Percentiles rank a stretch among this genome's conserved stretches.
Conservation (phyloP, 2,888 invertebrate genomes). For the Ephialtes manifestator region DNA sequence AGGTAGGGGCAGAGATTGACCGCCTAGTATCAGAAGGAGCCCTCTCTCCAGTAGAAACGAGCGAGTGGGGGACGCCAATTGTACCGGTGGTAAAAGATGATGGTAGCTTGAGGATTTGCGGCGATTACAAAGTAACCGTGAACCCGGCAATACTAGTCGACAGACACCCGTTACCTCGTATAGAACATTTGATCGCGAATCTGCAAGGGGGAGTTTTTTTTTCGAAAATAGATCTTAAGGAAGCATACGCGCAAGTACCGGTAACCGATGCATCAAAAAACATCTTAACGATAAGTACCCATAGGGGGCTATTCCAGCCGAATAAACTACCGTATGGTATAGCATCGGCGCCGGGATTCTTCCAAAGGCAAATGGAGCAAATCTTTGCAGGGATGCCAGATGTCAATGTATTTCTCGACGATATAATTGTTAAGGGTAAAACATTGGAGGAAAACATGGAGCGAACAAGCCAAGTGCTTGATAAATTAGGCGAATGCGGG, state of each 20-base stretch:
- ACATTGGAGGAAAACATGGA: constrained; percentile 16
- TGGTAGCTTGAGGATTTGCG: constrained; percentile 75
- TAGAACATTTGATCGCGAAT: constrained; percentile 66
- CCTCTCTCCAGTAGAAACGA: constrained; percentile 69
- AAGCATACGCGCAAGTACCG: constrained; percentile 60
- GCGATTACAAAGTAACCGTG: constrained; percentile 74
- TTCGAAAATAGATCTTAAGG: constrained; percentile 59
- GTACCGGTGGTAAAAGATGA: constrained; percentile 75
- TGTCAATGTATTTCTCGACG: constrained; percentile 43
- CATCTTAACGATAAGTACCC: constrained; percentile 52
- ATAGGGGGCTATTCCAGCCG: constrained; percentile 52
- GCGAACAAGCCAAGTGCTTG: constrained; percentile 33
- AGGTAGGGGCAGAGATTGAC: constrained; percentile 47
- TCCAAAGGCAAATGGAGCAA: constrained; percentile 60
- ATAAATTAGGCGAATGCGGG: constrained; percentile 26
- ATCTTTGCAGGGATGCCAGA: constrained; percentile 45
- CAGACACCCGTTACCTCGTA: constrained; percentile 67
- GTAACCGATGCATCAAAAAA: constrained; percentile 41
- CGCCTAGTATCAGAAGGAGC: constrained; percentile 55
- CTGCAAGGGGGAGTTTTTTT: constrained; percentile 73
- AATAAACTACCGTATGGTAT: constrained; percentile 53
- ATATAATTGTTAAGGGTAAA: constrained; percentile 39
- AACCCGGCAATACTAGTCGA: constrained; percentile 66
- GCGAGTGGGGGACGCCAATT: constrained; percentile 77
- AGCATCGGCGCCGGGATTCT: constrained; percentile 59